These are phyloP conservation scores for Natator depressus DNA, from an alignment of 2,113 vertebrate genomes.

Conservation along the genomic window DNA sequence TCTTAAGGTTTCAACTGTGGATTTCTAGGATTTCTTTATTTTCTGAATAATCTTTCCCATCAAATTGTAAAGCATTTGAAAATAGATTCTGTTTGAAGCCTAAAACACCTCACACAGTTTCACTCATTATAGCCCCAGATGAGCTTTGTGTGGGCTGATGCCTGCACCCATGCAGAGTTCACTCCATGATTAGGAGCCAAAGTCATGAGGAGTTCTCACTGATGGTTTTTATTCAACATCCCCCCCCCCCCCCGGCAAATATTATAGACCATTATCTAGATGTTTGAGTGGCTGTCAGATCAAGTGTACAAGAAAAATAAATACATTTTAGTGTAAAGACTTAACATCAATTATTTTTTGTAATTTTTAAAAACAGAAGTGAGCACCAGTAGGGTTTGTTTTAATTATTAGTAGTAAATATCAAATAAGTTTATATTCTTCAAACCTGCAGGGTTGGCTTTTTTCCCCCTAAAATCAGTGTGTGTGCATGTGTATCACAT, in stretches of 20 bases:
- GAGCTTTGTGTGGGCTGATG: not conserved
- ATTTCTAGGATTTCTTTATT: not conserved
- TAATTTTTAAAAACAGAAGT: not conserved
- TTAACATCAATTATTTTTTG: not conserved
- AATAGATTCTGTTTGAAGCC: not conserved
- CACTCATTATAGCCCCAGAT: not conserved
- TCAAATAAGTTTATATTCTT: not conserved
- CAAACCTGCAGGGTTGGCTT: not conserved
- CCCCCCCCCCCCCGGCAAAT: accelerated
- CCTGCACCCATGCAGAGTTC: not conserved
- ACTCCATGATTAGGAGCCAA: not conserved
- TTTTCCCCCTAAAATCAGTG: not conserved
- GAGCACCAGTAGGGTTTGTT: not conserved
- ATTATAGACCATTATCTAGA: not conserved
- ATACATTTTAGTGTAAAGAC: not conserved
- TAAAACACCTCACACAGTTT: not conserved
- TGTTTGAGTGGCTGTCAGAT: accelerated
- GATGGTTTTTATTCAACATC: not conserved
- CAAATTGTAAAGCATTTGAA: not conserved
- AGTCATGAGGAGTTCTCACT: too few species aligned
- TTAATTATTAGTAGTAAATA: not conserved
- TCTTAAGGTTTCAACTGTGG: not conserved
- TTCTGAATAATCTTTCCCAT: not conserved
- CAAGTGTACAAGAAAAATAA: not conserved
- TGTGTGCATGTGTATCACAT: not conserved